Conservation (phyloP, 2,888 invertebrate genomes). For the Chrysotoxum bicinctum region DNA sequence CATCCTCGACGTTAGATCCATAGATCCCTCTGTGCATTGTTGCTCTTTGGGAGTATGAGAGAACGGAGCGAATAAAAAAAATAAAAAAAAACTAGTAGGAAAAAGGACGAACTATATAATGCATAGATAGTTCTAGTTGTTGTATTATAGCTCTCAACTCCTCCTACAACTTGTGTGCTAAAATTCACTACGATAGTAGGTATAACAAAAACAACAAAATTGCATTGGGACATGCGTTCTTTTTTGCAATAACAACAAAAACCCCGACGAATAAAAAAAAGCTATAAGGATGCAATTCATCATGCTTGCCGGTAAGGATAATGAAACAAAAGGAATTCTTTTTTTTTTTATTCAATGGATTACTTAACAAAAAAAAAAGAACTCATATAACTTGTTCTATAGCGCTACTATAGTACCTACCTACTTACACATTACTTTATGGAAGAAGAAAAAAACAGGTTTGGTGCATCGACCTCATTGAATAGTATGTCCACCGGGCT, state of each 20-base stretch:
- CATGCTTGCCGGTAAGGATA: conserved; percentile 70
- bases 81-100: conserved; percentile 4
- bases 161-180: conserved; percentile 63
- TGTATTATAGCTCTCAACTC: conserved; percentile 66
- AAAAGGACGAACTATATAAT: conserved; percentile 64
- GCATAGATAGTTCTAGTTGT: conserved; percentile 68
- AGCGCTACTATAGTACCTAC: background rate
- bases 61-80: conserved; percentile 3
- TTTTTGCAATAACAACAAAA: conserved; percentile 39
- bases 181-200: conserved; percentile 34
- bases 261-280: conserved; percentile 23
- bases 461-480: conserved; percentile 60
- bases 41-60: conserved; percentile 56
- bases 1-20: background rate
- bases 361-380: conserved; percentile 45
- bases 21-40: conserved; percentile 54
- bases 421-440: conserved; percentile 7
- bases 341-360: conserved; percentile 51
- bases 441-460: background rate
- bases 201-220: conserved; percentile 15
- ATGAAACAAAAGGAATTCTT: conserved; percentile 60
- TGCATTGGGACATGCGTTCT: conserved; percentile 67
- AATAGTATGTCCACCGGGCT: conserved; percentile 23
- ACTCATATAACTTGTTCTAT: conserved; percentile 22
- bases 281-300: conserved; percentile 69